Percentiles rank a stretch among this genome's conserved stretches.
Conservation (phyloP, 2,888 invertebrate genomes). For the Pandemis cinnamomeana region DNA sequence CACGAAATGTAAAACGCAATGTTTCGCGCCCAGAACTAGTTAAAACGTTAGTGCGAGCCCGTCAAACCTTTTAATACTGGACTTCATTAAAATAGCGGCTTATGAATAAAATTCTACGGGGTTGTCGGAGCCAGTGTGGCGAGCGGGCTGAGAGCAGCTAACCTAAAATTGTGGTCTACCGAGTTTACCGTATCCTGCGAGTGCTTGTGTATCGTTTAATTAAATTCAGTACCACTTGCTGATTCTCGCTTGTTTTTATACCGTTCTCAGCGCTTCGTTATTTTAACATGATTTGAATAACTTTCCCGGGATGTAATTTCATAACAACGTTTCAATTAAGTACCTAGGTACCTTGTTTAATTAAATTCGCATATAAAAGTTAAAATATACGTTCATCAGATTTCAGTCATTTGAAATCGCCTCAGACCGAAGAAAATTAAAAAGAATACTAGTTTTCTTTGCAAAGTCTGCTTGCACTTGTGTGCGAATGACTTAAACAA, state of each 20-base stretch:
- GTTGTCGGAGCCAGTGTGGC: constrained; percentile 12
- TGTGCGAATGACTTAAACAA: no score
- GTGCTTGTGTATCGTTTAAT: constrained; percentile 24
- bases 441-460: no score
- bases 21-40: background rate
- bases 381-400: no score
- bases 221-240: constrained; percentile 19
- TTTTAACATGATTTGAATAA: constrained; percentile 1
- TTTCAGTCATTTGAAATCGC: no score
- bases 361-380: no score
- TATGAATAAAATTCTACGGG: constrained; percentile 21
- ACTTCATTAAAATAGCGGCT: constrained; percentile 14
- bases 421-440: no score
- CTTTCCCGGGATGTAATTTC: background rate
- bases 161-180: constrained; percentile 8
- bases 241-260: constrained; percentile 8
- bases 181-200: background rate
- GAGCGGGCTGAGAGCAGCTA: constrained; percentile 2
- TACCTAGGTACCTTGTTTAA: no score
- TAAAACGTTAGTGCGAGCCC: background rate
- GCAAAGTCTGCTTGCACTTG: no score
- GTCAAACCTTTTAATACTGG: background rate
- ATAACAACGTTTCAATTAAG: background rate
- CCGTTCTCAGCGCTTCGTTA: background rate
- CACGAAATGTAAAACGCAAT: background rate